A percentile compares a stretch with the other conserved stretches of the same genome.
These are phyloP conservation scores for Germaria angustata DNA, from an alignment of 2,888 invertebrate genomes.

Conservation along the genomic window DNA sequence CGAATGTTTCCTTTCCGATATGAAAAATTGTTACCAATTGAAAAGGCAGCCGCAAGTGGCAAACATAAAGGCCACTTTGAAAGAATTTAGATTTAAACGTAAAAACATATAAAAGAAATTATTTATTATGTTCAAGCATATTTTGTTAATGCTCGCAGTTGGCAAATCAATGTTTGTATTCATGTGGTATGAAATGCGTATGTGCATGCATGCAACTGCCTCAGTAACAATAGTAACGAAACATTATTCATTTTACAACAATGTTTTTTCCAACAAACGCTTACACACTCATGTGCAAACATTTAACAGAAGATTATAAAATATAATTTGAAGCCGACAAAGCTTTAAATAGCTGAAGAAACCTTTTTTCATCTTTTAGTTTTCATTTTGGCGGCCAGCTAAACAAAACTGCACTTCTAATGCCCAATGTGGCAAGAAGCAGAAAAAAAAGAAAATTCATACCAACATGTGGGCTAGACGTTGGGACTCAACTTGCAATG, in stretches of 20 bases:
- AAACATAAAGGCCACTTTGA: background rate
- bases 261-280: conserved; percentile 9
- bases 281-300: background rate
- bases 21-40: background rate
- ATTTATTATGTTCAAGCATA: conserved; percentile 15
- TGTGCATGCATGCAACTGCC: background rate
- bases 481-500: background rate
- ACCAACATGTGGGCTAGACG: conserved; percentile 27
- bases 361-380: background rate
- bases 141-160: conserved; percentile 24
- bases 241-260: conserved; percentile 41
- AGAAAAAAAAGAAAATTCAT: background rate
- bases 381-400: conserved; percentile 12
- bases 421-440: background rate
- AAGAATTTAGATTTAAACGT: background rate
- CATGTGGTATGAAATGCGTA: conserved; percentile 33
- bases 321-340: conserved; percentile 40
- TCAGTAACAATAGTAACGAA: conserved; percentile 22
- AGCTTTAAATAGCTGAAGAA: conserved; percentile 25
- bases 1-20: background rate
- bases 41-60: background rate
- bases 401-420: conserved; percentile 31
- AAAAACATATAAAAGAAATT: background rate
- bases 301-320: conserved; percentile 5
- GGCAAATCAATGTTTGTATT: conserved; percentile 4